Base-by-base conservation (phyloP, 2,888 invertebrate genomes). In the Noctua fimbriata region DNA sequence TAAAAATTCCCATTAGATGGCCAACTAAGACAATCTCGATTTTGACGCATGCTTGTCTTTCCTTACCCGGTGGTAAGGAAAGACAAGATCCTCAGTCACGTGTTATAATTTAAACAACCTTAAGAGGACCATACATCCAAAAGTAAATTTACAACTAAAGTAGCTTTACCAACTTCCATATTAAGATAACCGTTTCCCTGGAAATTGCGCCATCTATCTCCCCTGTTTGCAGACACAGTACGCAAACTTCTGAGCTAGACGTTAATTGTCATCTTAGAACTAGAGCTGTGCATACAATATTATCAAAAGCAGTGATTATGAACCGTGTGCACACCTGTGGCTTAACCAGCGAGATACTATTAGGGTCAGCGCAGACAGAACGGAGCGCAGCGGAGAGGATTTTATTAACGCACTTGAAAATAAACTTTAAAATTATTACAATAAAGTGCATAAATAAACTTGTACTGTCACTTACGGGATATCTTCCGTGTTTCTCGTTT, bases 321-420 rank as follows among this genome's bases (percentile, higher is more conserved):
- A 72, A 65, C 69, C 60, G 44, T 24, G 28, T 66, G 63, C 70
- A 75, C 85, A 85, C 85, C 85, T 87, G 85, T 81, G 74, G 76
- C 58, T 21, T 69, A 55, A 65, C 41, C 21, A 70, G 36, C 28
- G 69, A 47, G 58, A 65, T 73, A 16, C 44, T 32, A 65, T 87
- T 49, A n/a, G n/a, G n/a, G n/a, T n/a, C n/a, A n/a, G n/a, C n/a
- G n/a, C n/a, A n/a, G n/a, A n/a, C n/a, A n/a, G n/a, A n/a, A n/a
- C n/a, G n/a, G n/a, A n/a, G n/a, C n/a, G n/a, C n/a, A n/a, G n/a
- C n/a, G n/a, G n/a, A n/a, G n/a, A n/a, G n/a, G n/a, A n/a, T n/a
- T n/a, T n/a, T n/a, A n/a, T n/a, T n/a, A n/a, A n/a, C n/a, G n/a
- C n/a, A n/a, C n/a, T n/a, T n/a, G n/a, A n/a, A n/a, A n/a, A n/a